A percentile compares a stretch with the other conserved stretches of the same genome.
Conservation (phyloP, 2,113 vertebrate species). For the Epinephelus moara region DNA sequence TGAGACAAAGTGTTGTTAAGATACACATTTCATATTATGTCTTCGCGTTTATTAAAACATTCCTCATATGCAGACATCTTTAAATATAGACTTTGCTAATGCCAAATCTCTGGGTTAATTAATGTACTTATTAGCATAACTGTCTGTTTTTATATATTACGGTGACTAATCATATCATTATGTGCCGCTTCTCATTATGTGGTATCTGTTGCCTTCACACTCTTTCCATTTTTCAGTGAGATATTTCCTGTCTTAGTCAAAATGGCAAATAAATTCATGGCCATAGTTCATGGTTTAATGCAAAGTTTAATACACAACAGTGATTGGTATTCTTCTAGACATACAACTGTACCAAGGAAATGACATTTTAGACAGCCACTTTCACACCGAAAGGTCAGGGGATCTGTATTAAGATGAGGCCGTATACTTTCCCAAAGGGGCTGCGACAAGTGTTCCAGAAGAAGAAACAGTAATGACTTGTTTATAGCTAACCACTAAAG, state of each 20-base stretch:
- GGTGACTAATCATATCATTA: not conserved
- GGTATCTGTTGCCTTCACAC: not conserved
- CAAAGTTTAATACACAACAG: not conserved
- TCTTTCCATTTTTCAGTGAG: not conserved
- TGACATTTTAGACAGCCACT: slow-evolving; percentile 17
- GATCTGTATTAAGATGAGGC: slow-evolving; percentile 1
- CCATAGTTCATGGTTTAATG: not conserved
- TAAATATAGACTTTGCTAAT: not conserved
- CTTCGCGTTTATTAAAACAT: not conserved
- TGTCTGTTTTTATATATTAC: not conserved
- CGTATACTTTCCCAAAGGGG: not conserved
- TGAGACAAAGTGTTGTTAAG: not conserved
- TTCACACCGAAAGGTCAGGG: slow-evolving; percentile 40
- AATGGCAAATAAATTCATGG: not conserved
- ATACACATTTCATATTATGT: not conserved
- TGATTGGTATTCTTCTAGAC: not conserved
- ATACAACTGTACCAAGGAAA: not conserved
- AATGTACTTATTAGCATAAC: not conserved
- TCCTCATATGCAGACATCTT: not conserved
- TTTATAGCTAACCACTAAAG: slow-evolving; percentile 1
- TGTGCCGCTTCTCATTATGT: not conserved
- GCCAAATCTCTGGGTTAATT: not conserved
- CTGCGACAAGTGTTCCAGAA: not conserved
- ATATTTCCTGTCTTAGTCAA: not conserved
- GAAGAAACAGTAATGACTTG: slow-evolving; percentile 13